A percentile compares a stretch with the other conserved stretches of the same genome.
phyloP scores from a whole-genome alignment of 2,113 vertebrate genomes.

The Regulus satrapa region DNA sequence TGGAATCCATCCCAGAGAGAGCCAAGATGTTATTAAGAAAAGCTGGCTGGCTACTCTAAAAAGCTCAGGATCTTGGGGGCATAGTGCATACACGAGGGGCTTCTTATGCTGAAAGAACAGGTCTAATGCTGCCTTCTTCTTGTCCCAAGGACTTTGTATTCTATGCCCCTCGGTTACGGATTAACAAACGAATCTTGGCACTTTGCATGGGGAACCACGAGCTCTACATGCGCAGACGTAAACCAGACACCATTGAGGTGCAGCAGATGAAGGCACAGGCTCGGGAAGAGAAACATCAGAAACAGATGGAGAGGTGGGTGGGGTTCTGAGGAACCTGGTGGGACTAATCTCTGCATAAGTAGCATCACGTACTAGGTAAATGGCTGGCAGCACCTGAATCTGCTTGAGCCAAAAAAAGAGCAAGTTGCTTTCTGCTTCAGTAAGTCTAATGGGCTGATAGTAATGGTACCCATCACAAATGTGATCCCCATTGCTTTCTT shows the following conservation, averaged over 20 bases:
- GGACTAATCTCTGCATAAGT: background rate
- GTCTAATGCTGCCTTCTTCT: background rate
- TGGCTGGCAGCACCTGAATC: background rate
- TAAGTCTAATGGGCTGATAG: background rate
- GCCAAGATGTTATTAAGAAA: background rate
- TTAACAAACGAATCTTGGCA: slow-evolving; percentile 95
- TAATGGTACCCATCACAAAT: background rate
- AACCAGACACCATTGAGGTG: slow-evolving; percentile 96
- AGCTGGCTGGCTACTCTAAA: background rate
- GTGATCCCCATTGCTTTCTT: background rate
- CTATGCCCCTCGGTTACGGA: slow-evolving; percentile 91
- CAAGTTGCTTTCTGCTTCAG: background rate
- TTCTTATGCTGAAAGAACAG: background rate
- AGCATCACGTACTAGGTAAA: background rate
- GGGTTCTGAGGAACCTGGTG: background rate
- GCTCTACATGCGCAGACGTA: slow-evolving; percentile 95
- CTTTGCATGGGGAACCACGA: slow-evolving; percentile 98
- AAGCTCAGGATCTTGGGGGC: background rate
- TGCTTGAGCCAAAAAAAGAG: background rate
- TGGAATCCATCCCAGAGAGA: background rate
- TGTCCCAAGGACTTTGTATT: slow-evolving; percentile 91
- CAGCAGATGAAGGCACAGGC: slow-evolving; percentile 99
- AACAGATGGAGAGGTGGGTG: slow-evolving; percentile 91
- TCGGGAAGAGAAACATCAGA: slow-evolving; percentile 93
- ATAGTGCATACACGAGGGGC: background rate